phyloP scores from a whole-genome alignment of 2,797 vertebrate genomes.

The Pseudocheirus occidentalis region DNA sequence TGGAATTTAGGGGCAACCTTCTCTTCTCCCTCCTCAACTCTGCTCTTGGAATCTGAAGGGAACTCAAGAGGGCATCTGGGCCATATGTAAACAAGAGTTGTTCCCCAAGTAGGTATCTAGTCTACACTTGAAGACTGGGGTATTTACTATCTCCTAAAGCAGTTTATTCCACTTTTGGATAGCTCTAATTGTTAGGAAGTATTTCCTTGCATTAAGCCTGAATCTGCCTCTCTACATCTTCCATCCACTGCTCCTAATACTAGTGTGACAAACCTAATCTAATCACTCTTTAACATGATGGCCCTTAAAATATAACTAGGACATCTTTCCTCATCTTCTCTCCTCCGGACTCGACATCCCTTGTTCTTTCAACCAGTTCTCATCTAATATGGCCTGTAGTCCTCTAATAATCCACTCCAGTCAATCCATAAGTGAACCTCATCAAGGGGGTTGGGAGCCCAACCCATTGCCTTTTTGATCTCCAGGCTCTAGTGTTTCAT shows the following conservation, averaged over 20 bases:
- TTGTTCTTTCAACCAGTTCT: neutral
- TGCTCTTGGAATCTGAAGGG: neutral
- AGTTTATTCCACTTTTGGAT: neutral
- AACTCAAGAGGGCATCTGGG: neutral
- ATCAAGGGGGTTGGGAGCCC: neutral
- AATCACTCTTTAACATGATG: neutral
- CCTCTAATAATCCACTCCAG: neutral
- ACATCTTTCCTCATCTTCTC: neutral
- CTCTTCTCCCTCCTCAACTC: neutral
- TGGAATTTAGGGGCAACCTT: neutral
- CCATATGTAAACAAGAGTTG: neutral
- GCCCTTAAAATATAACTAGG: neutral
- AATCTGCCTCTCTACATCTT: neutral
- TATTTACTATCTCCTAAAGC: neutral
- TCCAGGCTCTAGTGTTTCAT: neutral
- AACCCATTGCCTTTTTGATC: neutral
- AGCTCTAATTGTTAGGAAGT: neutral
- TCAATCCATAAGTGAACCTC: neutral
- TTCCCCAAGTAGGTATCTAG: neutral
- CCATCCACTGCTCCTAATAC: neutral
- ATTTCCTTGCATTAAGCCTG: neutral
- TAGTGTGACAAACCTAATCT: neutral
- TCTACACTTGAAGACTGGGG: neutral
- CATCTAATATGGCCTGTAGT: neutral
- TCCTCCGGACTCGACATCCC: neutral